A percentile compares a stretch with the other conserved stretches of the same genome.
phyloP scores from a whole-genome alignment of 2,113 vertebrate genomes.

The Pterocles burchelli region DNA sequence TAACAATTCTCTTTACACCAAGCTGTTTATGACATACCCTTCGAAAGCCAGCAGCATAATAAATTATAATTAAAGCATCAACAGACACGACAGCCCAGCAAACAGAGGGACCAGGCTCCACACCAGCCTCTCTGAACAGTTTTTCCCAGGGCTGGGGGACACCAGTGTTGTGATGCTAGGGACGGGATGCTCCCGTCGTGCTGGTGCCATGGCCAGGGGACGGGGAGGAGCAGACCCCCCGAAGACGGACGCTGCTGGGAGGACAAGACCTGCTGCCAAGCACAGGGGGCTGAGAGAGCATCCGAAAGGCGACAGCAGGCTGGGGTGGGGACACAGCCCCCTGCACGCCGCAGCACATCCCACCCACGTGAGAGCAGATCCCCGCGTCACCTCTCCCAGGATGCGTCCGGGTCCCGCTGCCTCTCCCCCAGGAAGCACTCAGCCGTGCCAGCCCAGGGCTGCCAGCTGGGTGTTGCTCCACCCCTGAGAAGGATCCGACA shows the following conservation, averaged over 20 bases:
- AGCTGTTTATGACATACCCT: neutral
- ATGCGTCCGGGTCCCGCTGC: neutral
- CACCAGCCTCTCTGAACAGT: neutral
- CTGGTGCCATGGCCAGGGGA: too few relatives aligned
- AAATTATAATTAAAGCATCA: neutral
- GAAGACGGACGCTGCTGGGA: too few relatives aligned
- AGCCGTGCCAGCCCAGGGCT: neutral
- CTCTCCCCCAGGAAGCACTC: neutral
- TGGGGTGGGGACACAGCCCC: too few relatives aligned
- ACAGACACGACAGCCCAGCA: neutral
- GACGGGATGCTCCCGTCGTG: too few relatives aligned
- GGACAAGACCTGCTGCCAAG: too few relatives aligned
- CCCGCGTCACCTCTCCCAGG: too few relatives aligned
- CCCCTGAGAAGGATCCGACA: neutral
- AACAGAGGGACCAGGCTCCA: too few relatives aligned
- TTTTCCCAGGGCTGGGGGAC: neutral
- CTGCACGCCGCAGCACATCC: too few relatives aligned
- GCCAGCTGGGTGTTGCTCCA: neutral
- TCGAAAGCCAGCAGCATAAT: neutral
- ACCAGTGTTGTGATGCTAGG: rapidly evolving
- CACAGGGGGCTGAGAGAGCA: too few relatives aligned
- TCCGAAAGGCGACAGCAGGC: too few relatives aligned
- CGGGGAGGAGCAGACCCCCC: too few relatives aligned
- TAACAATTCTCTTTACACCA: neutral
- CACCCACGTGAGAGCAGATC: too few relatives aligned